These are phyloP conservation scores for Limnephilus marmoratus DNA, from an alignment of 2,888 invertebrate species.

Conservation along the genomic window DNA sequence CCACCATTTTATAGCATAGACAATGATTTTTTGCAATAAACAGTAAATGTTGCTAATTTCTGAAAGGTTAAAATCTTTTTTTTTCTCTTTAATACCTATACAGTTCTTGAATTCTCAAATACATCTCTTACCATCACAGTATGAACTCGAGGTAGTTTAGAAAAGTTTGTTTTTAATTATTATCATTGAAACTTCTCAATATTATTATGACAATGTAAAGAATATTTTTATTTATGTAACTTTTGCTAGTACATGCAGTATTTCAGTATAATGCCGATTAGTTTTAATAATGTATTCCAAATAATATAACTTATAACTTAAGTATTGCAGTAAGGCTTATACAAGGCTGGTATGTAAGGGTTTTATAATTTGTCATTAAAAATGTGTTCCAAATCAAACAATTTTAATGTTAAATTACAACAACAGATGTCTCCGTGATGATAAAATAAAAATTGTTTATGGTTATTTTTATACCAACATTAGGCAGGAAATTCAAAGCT, in stretches of 20 bases:
- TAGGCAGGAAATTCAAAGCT: background rate
- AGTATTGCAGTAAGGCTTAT: slow-evolving; percentile 38
- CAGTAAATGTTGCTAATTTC: background rate
- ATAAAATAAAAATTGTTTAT: background rate
- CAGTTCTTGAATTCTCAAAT: background rate
- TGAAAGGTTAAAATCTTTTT: background rate
- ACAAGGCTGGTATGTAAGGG: slow-evolving; percentile 15
- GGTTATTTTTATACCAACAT: background rate
- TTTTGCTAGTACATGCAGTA: slow-evolving; percentile 42
- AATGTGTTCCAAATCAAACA: background rate
- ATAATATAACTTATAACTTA: slow-evolving; percentile 28
- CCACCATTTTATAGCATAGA: background rate
- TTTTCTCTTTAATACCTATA: background rate
- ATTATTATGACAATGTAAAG: slow-evolving; percentile 11
- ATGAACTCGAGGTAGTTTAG: background rate
- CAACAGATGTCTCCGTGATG: background rate
- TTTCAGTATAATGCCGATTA: slow-evolving; percentile 28
- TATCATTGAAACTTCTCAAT: background rate
- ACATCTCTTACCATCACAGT: slow-evolving; percentile 5
- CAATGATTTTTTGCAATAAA: background rate
- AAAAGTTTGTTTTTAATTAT: background rate
- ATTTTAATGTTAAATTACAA: background rate
- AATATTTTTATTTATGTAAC: slow-evolving; percentile 35
- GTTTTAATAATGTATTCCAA: slow-evolving; percentile 33
- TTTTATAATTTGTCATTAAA: background rate